Conservation (phyloP, 2,113 vertebrate genomes). For the Vulpes ferrilata region DNA sequence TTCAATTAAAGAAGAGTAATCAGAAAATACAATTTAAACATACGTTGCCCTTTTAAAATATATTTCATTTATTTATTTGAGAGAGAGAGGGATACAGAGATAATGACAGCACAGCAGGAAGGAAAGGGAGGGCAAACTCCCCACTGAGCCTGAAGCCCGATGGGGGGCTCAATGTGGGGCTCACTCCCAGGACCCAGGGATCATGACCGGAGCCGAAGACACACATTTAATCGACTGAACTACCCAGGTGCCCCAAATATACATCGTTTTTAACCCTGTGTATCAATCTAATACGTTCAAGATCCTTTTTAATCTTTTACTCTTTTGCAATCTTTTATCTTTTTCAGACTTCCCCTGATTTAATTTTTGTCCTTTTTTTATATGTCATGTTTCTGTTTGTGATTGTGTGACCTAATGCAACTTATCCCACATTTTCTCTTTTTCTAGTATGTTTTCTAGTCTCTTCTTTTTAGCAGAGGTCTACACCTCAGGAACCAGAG, state of each 20-base stretch:
- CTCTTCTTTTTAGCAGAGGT: neutral
- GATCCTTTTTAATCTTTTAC: neutral
- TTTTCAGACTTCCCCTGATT: neutral
- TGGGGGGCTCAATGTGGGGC: neutral
- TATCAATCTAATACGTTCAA: neutral
- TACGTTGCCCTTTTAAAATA: neutral
- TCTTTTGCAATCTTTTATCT: neutral
- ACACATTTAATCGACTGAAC: too few relatives aligned
- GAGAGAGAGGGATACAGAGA: neutral
- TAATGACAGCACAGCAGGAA: neutral
- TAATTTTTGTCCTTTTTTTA: neutral
- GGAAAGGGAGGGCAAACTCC: neutral
- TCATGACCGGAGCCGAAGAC: neutral
- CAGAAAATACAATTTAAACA: slow-evolving; percentile 34
- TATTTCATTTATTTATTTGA: neutral
- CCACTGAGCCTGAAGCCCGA: too few relatives aligned
- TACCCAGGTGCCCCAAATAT: neutral
- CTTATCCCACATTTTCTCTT: neutral
- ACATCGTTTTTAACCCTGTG: neutral
- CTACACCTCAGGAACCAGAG: neutral
- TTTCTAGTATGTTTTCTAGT: neutral
- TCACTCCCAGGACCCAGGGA: neutral
- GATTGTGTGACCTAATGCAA: neutral
- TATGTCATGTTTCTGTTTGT: neutral
- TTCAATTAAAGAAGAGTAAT: neutral